Evolutionary conservation across 2,113 vertebrate species (phyloP).

Genomic region (Platichthys stellatus): DNA sequence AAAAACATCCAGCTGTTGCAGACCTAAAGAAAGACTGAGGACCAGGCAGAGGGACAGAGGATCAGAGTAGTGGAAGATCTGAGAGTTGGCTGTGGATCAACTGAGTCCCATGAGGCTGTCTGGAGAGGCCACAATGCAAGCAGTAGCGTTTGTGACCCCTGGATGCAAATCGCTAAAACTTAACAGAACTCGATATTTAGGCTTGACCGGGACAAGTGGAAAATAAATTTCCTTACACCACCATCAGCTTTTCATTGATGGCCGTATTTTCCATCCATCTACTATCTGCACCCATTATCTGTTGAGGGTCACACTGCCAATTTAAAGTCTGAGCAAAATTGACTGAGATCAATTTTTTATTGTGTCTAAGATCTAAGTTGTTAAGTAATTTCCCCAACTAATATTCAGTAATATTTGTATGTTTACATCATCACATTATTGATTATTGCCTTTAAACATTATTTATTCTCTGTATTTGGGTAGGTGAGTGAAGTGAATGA

Average conservation of each 20-base stretch:
- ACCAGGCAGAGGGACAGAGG: slow-evolving; percentile 33
- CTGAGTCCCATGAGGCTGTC: slow-evolving; percentile 63
- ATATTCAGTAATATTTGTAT: no score
- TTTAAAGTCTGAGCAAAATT: no score
- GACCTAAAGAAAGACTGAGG: slow-evolving; percentile 16
- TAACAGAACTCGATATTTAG: not conserved
- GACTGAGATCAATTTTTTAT: no score
- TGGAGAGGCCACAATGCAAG: slow-evolving; percentile 56
- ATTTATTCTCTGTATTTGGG: no score
- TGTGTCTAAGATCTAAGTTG: no score
- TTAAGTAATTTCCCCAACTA: no score
- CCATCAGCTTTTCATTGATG: not conserved
- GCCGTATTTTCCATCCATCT: not conserved
- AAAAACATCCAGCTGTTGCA: slow-evolving; percentile 37
- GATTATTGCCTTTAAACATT: no score
- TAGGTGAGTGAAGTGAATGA: no score
- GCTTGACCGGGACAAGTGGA: not conserved
- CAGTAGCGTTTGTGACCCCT: slow-evolving; percentile 63
- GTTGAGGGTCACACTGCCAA: no score
- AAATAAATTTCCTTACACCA: not conserved
- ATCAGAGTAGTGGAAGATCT: slow-evolving; percentile 45
- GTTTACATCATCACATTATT: no score
- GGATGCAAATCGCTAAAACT: slow-evolving; percentile 57
- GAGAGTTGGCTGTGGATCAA: slow-evolving; percentile 54
- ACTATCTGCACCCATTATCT: no score